Percentiles rank a stretch among this genome's conserved stretches.
Conservation (phyloP, 2,797 vertebrate genomes). For the Heterohyrax brucei region DNA sequence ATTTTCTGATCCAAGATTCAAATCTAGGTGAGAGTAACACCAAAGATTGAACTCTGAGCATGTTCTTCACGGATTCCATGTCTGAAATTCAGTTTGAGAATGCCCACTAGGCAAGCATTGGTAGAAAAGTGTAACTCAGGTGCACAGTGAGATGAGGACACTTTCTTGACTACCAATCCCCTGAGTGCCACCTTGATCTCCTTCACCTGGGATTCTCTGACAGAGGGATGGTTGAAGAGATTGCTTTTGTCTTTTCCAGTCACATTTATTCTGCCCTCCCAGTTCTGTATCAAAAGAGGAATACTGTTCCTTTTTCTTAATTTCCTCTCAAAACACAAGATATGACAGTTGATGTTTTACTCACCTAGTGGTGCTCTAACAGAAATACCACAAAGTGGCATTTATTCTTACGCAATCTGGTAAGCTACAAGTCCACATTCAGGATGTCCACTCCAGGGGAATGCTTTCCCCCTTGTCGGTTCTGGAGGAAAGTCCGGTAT, state of each 20-base stretch:
- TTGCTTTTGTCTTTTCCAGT: background rate
- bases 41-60: background rate
- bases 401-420: too few species aligned
- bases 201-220: too few species aligned
- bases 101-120: background rate
- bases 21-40: background rate
- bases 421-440: too few species aligned
- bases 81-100: conserved; percentile 51
- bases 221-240: background rate
- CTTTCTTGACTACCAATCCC: background rate
- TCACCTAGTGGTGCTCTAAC: too few species aligned
- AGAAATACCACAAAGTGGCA: too few species aligned
- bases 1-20: conserved; percentile 10
- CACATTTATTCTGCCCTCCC: background rate
- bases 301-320: background rate
- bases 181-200: background rate
- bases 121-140: background rate
- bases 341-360: too few species aligned
- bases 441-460: too few species aligned
- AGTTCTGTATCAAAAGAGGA: conserved; percentile 25
- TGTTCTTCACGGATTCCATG: background rate
- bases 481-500: too few species aligned
- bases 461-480: too few species aligned
- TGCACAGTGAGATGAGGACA: background rate
- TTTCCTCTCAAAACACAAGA: conserved; percentile 42